phyloP scores from a whole-genome alignment of 2,888 invertebrate genomes.

The Mimas tiliae region DNA sequence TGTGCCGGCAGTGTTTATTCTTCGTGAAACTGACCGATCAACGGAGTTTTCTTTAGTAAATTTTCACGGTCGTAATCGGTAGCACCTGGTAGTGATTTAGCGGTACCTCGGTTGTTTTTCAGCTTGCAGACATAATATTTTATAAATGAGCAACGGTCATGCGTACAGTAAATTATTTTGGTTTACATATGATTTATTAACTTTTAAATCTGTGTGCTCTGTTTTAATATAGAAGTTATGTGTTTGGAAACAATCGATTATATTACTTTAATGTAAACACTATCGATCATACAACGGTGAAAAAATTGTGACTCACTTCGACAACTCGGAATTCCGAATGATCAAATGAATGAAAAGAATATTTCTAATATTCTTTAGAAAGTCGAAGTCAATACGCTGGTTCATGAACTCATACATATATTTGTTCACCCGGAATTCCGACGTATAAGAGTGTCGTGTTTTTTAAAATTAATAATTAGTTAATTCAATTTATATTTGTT shows the following conservation, averaged over 20 bases:
- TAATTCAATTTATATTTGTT: too few relatives aligned
- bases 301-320: not conserved
- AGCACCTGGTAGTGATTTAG: slow-evolving; percentile 53
- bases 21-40: slow-evolving; percentile 48
- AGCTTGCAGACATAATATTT: slow-evolving; percentile 20
- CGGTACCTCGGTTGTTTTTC: slow-evolving; percentile 32
- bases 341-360: too few relatives aligned
- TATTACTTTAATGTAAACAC: not conserved
- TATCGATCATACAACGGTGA: not conserved
- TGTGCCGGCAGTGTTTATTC: slow-evolving; percentile 59
- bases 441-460: too few relatives aligned
- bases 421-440: too few relatives aligned
- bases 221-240: not conserved
- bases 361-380: too few relatives aligned
- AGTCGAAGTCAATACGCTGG: too few relatives aligned
- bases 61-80: slow-evolving; percentile 37
- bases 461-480: too few relatives aligned
- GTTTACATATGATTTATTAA: slow-evolving; percentile 22
- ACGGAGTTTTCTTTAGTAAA: slow-evolving; percentile 35
- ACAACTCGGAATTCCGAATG: not conserved
- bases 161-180: slow-evolving; percentile 13
- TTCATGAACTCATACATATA: too few relatives aligned
- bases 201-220: not conserved
- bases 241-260: slow-evolving; percentile 10
- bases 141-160: slow-evolving; percentile 20